Percentiles rank a stretch among this genome's conserved stretches.
Evolutionary conservation across 1,140 invertebrate genomes (phyloP).

Genomic region (Nasonia giraulti): DNA sequence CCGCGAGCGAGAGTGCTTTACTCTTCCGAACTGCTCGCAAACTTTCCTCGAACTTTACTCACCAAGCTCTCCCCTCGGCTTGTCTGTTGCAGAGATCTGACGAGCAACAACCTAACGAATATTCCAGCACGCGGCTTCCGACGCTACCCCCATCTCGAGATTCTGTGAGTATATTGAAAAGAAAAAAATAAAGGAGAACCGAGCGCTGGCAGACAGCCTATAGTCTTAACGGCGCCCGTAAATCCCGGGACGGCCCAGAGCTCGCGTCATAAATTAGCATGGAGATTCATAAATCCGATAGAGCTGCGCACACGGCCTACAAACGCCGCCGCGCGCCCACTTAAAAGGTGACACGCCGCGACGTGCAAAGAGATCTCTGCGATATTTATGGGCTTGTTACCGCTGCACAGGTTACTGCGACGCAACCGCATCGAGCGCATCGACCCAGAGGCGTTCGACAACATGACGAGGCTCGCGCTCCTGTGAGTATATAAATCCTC

Average conservation of each 20-base stretch:
- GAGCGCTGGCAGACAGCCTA: neutral
- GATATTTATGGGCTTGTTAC: conserved; percentile 3
- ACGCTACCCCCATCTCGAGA: conserved; percentile 76
- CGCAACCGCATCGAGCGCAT: conserved; percentile 81
- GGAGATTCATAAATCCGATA: too few species aligned
- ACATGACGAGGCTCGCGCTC: conserved; percentile 79
- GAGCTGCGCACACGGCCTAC: neutral
- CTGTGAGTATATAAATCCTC: conserved; percentile 79
- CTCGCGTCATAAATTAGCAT: conserved; percentile 28
- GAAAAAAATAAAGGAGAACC: neutral
- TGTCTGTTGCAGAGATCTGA: conserved; percentile 79
- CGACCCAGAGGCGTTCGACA: conserved; percentile 79
- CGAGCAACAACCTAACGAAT: conserved; percentile 79
- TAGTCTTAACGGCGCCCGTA: too few species aligned
- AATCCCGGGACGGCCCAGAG: too few species aligned
- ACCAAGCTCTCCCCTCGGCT: neutral
- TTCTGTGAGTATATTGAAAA: conserved; percentile 77
- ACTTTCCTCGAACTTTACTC: neutral
- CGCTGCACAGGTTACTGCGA: conserved; percentile 77
- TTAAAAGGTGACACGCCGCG: neutral
- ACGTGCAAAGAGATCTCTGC: neutral
- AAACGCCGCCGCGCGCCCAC: too few species aligned
- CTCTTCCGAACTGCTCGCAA: too few species aligned
- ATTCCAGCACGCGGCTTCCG: conserved; percentile 79
- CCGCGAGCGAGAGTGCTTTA: neutral